A percentile compares a stretch with the other conserved stretches of the same genome.
phyloP scores from a whole-genome alignment of 2,113 vertebrate genomes.

The Phodopus roborovskii region DNA sequence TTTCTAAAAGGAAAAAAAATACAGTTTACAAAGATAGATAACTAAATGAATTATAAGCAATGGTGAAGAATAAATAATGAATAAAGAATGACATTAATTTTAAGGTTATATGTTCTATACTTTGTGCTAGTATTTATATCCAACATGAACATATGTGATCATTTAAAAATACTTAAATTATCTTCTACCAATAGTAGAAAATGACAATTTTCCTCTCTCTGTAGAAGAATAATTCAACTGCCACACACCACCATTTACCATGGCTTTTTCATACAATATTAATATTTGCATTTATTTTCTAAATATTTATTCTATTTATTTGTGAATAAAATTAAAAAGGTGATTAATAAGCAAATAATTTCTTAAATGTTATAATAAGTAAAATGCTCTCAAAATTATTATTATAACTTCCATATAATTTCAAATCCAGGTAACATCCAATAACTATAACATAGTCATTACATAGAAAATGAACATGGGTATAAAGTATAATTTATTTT shows the following conservation, averaged over 20 bases:
- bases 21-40: background rate
- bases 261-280: background rate
- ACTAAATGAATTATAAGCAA: constrained; percentile 55
- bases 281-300: background rate
- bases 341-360: background rate
- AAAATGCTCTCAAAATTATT: constrained; percentile 11
- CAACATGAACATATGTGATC: background rate
- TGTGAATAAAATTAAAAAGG: background rate
- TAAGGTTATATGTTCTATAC: background rate
- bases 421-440: constrained; percentile 19
- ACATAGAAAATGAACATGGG: background rate
- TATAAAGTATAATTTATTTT: constrained; percentile 62
- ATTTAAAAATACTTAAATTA: constrained; percentile 20
- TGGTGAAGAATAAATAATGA: constrained; percentile 47
- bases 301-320: background rate
- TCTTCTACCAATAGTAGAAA: constrained; percentile 32
- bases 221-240: constrained; percentile 11
- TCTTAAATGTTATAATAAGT: background rate
- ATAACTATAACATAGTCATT: background rate
- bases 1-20: background rate
- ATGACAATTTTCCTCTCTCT: background rate
- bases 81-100: background rate
- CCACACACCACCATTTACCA: constrained; percentile 45
- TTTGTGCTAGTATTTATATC: background rate
- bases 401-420: constrained; percentile 9